Conservation (phyloP, 1,140 invertebrate species). For the Dermatophagoides farinae region DNA sequence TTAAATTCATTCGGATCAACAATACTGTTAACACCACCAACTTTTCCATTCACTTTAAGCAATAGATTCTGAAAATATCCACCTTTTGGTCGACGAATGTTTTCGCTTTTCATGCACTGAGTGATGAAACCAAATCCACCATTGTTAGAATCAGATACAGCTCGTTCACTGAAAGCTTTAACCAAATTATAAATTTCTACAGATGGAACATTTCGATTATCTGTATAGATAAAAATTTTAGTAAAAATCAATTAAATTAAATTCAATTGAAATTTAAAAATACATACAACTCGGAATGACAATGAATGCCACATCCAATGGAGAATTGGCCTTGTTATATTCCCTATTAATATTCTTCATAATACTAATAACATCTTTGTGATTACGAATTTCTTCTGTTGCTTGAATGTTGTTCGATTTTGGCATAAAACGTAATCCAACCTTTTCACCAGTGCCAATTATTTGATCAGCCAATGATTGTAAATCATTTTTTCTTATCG, state of each 20-base stretch:
- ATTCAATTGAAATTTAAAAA: neutral
- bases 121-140: constrained; percentile 44
- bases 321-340: neutral
- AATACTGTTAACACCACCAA: constrained; percentile 59
- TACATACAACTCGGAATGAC: neutral
- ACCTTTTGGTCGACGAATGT: constrained; percentile 27
- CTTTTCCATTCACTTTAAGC: constrained; percentile 64
- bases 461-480: neutral
- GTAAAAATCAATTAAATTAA: neutral
- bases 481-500: neutral
- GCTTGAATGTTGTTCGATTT: neutral
- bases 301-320: neutral
- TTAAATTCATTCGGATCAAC: constrained; percentile 24
- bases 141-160: constrained; percentile 9
- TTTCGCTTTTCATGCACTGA: constrained; percentile 46
- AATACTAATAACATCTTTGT: neutral
- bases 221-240: neutral
- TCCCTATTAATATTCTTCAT: neutral
- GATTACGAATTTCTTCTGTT: neutral
- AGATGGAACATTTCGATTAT: neutral
- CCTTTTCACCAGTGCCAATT: neutral
- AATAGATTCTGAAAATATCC: constrained; percentile 47
- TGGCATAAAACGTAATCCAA: neutral
- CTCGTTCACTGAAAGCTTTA: constrained; percentile 51
- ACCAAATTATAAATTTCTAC: constrained; percentile 27